A percentile compares a stretch with the other conserved stretches of the same genome.
phyloP scores from a whole-genome alignment of 2,113 vertebrate genomes.

The Apteryx owenii region DNA sequence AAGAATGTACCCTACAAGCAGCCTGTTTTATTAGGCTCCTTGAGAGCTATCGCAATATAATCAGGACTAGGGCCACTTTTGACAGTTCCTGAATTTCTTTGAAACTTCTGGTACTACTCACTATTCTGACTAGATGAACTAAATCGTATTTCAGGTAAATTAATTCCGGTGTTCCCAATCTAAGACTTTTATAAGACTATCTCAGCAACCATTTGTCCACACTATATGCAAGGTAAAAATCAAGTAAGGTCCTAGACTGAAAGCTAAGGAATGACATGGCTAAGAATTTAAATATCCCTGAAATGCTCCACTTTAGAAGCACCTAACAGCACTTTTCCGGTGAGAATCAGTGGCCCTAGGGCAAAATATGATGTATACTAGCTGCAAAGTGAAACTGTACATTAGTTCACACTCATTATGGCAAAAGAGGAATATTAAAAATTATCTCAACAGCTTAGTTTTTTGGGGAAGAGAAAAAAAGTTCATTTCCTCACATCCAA shows the following conservation, averaged over 20 bases:
- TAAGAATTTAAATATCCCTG: slow-evolving; percentile 20
- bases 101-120: neutral
- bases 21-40: neutral
- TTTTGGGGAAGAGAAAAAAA: neutral
- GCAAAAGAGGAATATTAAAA: neutral
- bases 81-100: neutral
- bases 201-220: neutral
- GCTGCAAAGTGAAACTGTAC: slow-evolving; percentile 1
- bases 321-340: slow-evolving; percentile 17
- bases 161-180: neutral
- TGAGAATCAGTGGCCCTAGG: neutral
- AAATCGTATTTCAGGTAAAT: neutral
- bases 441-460: neutral
- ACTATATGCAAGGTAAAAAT: neutral
- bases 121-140: neutral
- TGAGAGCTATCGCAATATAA: neutral
- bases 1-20: neutral
- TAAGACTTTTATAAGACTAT: neutral
- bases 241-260: slow-evolving; percentile 5
- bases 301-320: slow-evolving; percentile 19
- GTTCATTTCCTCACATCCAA: neutral
- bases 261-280: neutral
- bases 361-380: neutral
- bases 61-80: neutral
- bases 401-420: neutral